Evolutionary conservation across 2,888 invertebrate species (phyloP).

Genomic region (Limnephilus marmoratus): DNA sequence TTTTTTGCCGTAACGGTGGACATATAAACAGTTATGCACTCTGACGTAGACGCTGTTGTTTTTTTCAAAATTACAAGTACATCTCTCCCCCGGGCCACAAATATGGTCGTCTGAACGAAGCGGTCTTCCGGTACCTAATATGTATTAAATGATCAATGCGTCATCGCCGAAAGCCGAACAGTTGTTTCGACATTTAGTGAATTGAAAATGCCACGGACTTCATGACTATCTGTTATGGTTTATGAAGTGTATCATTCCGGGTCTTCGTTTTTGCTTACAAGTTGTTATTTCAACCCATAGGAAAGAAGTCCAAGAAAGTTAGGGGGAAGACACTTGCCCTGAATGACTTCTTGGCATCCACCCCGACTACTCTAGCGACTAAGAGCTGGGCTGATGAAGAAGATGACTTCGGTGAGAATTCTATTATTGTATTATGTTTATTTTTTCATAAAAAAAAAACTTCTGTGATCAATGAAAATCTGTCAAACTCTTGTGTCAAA

Average conservation of each 20-base stretch:
- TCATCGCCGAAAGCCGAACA: conserved; percentile 54
- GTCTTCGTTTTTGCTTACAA: background rate
- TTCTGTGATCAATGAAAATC: background rate
- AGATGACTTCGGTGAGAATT: conserved; percentile 85
- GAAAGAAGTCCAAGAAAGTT: conserved; percentile 90
- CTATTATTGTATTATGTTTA: conserved; percentile 23
- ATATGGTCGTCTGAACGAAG: conserved; percentile 31
- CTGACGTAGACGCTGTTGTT: conserved; percentile 12
- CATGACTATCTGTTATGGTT: background rate
- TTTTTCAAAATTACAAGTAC: conserved; percentile 30
- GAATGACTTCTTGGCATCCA: conserved; percentile 88
- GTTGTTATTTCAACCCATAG: conserved; percentile 71
- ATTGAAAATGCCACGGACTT: background rate
- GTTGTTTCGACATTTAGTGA: background rate
- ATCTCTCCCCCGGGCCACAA: conserved; percentile 17
- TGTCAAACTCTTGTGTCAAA: background rate
- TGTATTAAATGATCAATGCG: conserved; percentile 54
- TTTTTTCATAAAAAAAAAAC: background rate
- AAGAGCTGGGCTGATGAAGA: conserved; percentile 90
- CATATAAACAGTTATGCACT: conserved; percentile 15
- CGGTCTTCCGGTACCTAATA: conserved; percentile 54
- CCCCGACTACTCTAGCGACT: conserved; percentile 76
- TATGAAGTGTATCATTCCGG: background rate
- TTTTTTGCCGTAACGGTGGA: conserved; percentile 6
- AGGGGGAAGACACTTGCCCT: conserved; percentile 90